These are phyloP conservation scores for Naso thynnoides DNA, from an alignment of 2,797 vertebrate species.

Conservation along the genomic window DNA sequence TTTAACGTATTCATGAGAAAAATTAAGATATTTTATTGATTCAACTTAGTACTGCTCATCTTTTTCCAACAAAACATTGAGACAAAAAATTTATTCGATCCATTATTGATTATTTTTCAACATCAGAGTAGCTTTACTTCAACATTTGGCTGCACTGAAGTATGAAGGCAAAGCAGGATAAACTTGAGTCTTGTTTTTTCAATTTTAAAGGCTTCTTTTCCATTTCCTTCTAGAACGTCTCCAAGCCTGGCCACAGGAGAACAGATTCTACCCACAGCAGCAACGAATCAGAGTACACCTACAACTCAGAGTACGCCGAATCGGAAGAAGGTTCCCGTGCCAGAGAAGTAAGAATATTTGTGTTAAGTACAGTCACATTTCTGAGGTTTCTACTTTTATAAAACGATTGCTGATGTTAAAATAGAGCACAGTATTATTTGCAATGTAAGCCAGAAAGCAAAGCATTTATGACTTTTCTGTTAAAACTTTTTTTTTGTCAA, in stretches of 20 bases:
- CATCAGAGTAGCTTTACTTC: no score
- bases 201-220: not conserved
- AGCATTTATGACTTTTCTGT: not conserved
- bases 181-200: not conserved
- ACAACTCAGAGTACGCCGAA: constrained; percentile 95
- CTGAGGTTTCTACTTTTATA: not conserved
- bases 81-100: not conserved
- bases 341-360: constrained; percentile 84
- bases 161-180: not conserved
- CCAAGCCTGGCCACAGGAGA: constrained; percentile 95
- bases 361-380: not conserved
- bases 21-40: not conserved
- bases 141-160: not conserved
- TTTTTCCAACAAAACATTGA: not conserved
- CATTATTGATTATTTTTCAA: not conserved
- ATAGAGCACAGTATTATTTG: not conserved
- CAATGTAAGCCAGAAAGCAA: not conserved
- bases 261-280: constrained; percentile 98
- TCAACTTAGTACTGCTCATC: no score
- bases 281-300: constrained; percentile 98
- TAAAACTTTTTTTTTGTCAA: not conserved
- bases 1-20: not conserved
- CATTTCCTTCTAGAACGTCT: constrained; percentile 83
- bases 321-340: constrained; percentile 90
- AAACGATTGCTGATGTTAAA: not conserved